Evolutionary conservation across 2,113 vertebrate genomes (phyloP).

Genomic region (Anarhynchus alexandrinus): DNA sequence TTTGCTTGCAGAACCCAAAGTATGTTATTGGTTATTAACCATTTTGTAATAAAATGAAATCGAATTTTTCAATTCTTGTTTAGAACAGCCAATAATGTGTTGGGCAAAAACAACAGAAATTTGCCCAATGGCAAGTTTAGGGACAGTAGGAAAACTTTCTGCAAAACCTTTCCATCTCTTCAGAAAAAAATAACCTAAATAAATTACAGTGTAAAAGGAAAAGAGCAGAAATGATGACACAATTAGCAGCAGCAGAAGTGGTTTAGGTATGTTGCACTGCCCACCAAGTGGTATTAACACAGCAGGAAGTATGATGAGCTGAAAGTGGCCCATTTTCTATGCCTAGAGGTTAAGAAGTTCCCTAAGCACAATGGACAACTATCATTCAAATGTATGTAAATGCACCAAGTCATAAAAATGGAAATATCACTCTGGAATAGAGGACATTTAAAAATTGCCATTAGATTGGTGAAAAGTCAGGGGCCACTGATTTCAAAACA

Average conservation of each 20-base stretch:
- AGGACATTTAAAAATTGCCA: neutral
- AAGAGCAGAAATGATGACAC: neutral
- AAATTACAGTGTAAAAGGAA: neutral
- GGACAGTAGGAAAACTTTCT: neutral
- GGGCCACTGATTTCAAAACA: neutral
- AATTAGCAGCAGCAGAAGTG: neutral
- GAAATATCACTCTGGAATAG: neutral
- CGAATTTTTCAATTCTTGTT: neutral
- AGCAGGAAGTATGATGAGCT: neutral
- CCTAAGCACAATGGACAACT: neutral
- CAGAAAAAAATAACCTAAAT: neutral
- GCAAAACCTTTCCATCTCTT: neutral
- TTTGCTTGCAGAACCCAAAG: neutral
- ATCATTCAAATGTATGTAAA: neutral
- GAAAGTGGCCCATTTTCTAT: neutral
- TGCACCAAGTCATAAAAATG: neutral
- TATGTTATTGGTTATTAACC: neutral
- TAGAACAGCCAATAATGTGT: neutral
- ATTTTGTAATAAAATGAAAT: neutral
- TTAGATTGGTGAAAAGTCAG: neutral
- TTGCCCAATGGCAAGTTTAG: neutral
- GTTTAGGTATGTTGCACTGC: neutral
- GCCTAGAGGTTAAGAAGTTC: neutral
- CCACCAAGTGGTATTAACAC: neutral
- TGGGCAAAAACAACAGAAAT: neutral